phyloP scores from a whole-genome alignment of 2,113 vertebrate genomes.

The Clarias magur region DNA sequence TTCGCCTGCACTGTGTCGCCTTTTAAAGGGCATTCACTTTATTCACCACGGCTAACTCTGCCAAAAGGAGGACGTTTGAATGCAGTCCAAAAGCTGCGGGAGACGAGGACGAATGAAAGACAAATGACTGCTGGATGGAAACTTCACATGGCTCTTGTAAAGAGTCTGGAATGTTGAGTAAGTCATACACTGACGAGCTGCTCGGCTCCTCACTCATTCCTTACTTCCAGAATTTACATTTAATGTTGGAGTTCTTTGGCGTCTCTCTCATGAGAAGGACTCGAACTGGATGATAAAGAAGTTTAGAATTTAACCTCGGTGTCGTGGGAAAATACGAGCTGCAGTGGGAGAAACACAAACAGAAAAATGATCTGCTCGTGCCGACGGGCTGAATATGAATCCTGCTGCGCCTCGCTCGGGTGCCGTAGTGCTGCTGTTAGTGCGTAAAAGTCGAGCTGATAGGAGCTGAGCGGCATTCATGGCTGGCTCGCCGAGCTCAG shows the following conservation, averaged over 20 bases:
- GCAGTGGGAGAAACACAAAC: conserved; percentile 15
- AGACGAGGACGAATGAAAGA: conserved; percentile 52
- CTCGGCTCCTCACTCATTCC: conserved; percentile 26
- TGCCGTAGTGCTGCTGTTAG: not conserved
- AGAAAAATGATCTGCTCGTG: not conserved
- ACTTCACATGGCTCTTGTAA: conserved; percentile 51
- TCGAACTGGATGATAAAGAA: not conserved
- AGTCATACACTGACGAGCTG: conserved; percentile 49
- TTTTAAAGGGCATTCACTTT: conserved; percentile 41
- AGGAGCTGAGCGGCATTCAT: not conserved
- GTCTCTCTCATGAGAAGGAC: conserved; percentile 20
- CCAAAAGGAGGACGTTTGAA: conserved; percentile 41
- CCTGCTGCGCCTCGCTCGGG: not conserved
- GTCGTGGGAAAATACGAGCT: not conserved
- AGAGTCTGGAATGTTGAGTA: conserved; percentile 56
- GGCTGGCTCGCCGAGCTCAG: not conserved
- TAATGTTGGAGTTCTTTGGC: not conserved
- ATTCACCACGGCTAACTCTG: conserved; percentile 39
- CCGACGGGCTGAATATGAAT: not conserved
- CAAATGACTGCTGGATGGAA: conserved; percentile 61
- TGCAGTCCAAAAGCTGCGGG: conserved; percentile 49
- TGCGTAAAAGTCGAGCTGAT: not conserved
- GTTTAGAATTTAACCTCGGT: not conserved
- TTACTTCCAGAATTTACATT: conserved; percentile 35
- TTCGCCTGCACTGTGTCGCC: conserved; percentile 20